Conservation (phyloP, 2,113 vertebrate species). For the Lagopus leucura region DNA sequence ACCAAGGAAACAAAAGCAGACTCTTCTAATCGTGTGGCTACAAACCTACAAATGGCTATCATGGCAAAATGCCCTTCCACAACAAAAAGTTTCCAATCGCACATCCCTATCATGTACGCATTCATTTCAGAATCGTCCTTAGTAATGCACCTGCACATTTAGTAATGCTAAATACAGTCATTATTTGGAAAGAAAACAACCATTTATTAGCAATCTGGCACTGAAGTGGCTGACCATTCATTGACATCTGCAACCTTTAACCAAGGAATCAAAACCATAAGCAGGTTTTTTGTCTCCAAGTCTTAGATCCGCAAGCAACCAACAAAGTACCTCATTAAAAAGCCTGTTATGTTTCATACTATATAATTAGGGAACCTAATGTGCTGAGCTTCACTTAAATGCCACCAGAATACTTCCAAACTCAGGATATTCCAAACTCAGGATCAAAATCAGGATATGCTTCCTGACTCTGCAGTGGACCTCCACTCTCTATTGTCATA, state of each 20-base stretch:
- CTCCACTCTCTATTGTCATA: background rate
- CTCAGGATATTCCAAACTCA: background rate
- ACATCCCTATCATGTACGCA: background rate
- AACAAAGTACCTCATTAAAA: background rate
- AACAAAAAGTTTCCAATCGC: background rate
- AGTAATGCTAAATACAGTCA: background rate
- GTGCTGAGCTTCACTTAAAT: accelerated
- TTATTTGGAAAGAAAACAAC: background rate
- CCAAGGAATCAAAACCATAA: background rate
- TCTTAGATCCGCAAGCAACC: background rate
- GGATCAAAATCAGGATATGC: too few relatives aligned
- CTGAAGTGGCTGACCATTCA: background rate
- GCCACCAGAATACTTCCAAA: background rate
- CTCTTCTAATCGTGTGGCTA: background rate
- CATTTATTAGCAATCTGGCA: background rate
- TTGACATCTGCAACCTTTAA: accelerated
- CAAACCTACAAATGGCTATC: background rate
- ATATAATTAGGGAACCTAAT: background rate
- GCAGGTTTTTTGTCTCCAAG: background rate
- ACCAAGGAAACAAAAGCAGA: background rate
- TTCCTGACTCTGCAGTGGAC: background rate
- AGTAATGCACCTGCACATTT: accelerated
- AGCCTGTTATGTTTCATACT: accelerated
- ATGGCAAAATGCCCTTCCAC: background rate
- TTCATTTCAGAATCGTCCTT: background rate